Percentiles rank a stretch among this genome's conserved stretches.
Evolutionary conservation across 2,888 invertebrate species (phyloP).

Genomic region (Kryphioiulus occultus): DNA sequence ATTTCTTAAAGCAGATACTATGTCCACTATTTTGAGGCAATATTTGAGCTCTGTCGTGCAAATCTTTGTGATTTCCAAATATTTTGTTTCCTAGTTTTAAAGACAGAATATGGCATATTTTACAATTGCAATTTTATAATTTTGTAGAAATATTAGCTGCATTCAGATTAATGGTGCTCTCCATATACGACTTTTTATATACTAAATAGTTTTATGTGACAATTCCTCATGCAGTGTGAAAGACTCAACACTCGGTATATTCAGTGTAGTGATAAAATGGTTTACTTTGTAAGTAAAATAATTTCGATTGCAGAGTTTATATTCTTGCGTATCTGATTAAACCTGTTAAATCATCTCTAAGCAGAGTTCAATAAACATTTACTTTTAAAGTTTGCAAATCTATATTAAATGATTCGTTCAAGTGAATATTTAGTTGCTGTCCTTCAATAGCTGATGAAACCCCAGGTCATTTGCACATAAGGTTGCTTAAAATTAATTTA

Average conservation of each 20-base stretch:
- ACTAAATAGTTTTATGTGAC: background rate
- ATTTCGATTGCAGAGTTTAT: background rate
- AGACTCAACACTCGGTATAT: background rate
- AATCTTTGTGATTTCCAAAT: background rate
- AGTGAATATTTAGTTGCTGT: too few relatives aligned
- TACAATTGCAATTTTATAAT: background rate
- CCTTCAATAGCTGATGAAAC: too few relatives aligned
- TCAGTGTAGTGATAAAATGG: background rate
- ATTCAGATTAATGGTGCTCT: background rate
- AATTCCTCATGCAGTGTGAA: background rate
- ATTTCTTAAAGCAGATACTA: background rate
- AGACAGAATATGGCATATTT: background rate
- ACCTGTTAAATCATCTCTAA: too few relatives aligned
- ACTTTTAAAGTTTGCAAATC: too few relatives aligned
- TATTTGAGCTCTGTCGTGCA: constrained; percentile 1
- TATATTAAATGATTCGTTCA: too few relatives aligned
- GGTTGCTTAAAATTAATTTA: too few relatives aligned
- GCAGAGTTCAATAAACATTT: too few relatives aligned
- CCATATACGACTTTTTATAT: background rate
- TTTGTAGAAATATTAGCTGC: background rate
- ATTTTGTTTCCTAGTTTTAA: background rate
- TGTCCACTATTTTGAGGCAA: background rate
- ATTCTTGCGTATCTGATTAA: background rate
- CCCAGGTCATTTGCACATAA: too few relatives aligned
- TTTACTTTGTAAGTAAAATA: background rate